Conservation (phyloP, 2,797 vertebrate species). For the Sciurus carolinensis region DNA sequence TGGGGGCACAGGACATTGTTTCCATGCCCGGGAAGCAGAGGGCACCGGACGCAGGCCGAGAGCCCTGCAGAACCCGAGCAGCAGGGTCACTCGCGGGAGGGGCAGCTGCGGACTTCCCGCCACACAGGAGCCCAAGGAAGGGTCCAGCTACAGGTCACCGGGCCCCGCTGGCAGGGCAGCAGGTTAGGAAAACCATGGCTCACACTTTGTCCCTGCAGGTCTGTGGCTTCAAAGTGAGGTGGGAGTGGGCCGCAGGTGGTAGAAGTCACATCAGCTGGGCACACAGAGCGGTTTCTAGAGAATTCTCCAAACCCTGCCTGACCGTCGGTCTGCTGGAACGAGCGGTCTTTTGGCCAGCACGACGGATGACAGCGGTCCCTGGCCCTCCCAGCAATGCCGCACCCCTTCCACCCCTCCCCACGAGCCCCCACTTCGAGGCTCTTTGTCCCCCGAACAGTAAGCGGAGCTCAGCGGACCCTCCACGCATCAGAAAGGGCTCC, state of each 20-base stretch:
- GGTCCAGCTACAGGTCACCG: background rate
- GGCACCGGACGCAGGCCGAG: background rate
- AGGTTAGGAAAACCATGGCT: background rate
- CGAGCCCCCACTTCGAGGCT: rapidly evolving
- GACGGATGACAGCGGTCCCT: background rate
- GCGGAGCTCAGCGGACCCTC: background rate
- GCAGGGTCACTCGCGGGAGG: too few relatives aligned
- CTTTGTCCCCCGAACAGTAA: background rate
- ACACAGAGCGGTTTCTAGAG: rapidly evolving
- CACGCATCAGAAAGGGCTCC: background rate
- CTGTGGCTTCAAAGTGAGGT: rapidly evolving
- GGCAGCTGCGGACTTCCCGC: background rate
- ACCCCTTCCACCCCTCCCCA: rapidly evolving
- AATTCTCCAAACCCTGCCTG: rapidly evolving
- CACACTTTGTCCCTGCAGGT: rapidly evolving
- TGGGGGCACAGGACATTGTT: background rate
- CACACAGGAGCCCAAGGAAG: background rate
- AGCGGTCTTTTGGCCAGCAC: background rate
- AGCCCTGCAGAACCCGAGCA: too few relatives aligned
- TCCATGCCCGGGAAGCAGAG: background rate
- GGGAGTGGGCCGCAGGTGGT: rapidly evolving
- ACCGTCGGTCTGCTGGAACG: rapidly evolving
- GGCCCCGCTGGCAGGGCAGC: rapidly evolving
- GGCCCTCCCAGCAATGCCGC: background rate
- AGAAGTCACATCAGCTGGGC: background rate